Percentiles rank a stretch among this genome's conserved stretches.
These are phyloP conservation scores for Linepithema humile DNA, from an alignment of 1,140 invertebrate genomes.

Conservation along the genomic window DNA sequence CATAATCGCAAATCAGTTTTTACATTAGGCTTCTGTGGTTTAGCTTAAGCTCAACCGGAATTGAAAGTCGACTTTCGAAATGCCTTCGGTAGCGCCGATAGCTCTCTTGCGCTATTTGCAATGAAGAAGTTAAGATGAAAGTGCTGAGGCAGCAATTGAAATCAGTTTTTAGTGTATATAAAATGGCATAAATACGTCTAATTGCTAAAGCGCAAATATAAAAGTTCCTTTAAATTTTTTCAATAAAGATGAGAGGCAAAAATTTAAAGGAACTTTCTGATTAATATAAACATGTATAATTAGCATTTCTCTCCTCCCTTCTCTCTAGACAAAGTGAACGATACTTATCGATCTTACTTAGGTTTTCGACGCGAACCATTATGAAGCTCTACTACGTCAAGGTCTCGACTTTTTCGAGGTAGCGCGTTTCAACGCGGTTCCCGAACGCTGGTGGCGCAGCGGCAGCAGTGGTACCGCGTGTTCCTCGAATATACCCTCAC, in stretches of 20 bases:
- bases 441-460: slow-evolving; percentile 80
- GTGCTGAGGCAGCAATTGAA: not conserved
- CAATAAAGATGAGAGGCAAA: no score
- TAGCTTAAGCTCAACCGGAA: not conserved
- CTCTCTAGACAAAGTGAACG: no score
- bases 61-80: slow-evolving; percentile 24
- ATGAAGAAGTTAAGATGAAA: not conserved
- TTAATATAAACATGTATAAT: no score
- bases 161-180: not conserved
- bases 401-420: slow-evolving; percentile 84
- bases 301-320: no score
- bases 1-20: slow-evolving; percentile 7
- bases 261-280: no score
- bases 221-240: no score
- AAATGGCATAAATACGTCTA: not conserved
- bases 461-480: not conserved
- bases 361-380: slow-evolving; percentile 81
- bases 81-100: not conserved
- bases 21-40: not conserved
- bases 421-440: slow-evolving; percentile 80
- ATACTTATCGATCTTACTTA: slow-evolving; percentile 46
- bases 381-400: slow-evolving; percentile 80
- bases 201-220: no score
- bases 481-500: slow-evolving; percentile 11
- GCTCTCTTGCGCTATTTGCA: not conserved